Base-by-base conservation (phyloP, 2,888 invertebrate species). In the Aphodius granarius region DNA sequence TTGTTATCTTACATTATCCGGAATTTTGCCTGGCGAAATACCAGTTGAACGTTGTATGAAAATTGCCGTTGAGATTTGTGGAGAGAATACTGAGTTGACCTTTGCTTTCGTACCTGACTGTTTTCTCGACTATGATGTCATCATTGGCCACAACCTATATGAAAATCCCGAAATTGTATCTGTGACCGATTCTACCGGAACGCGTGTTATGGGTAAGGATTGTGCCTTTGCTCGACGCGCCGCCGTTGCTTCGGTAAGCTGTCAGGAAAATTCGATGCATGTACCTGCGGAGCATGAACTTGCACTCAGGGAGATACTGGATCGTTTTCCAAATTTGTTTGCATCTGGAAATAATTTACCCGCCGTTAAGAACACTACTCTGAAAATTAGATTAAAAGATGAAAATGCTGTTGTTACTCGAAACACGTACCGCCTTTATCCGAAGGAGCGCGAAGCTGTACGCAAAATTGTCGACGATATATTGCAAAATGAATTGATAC, bases 11-110 rank as follows among this genome's bases (percentile, higher is more conserved):
- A 15, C 4, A 4, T 43, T 74, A 71, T 5, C 5, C 6, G 70
- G 71, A n/a, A 70, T 74, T 70, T 62, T 62, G 1, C 16, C 5
- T 18, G 73, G 73, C 15, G 66, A 71, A n/a, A 43, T 75, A 62
- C 63, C 4, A 65, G 65, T 6, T 65, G 65, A 65, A 5, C 65
- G 65, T 65, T 65, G 65, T 65, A 4, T 65, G 18, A 65, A 5
- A 65, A 65, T 18, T 65, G n/a, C 65, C 15, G n/a, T 65, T 16
- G 65, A 65, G 18, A 65, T 65, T 65, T 65, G n/a, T 18, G 65
- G 65, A 65, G n/a, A 65, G 15, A 16, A 65, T 65, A 65, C 18
- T 6, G 16, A 65, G 65, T 15, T 65, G 65, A 15, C 65, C 18
- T 65, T 65, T 65, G 65, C 2, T 62, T 62, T 62, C n/a, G 63